These are phyloP conservation scores for Myopa testacea DNA, from an alignment of 2,888 invertebrate species.

Conservation along the genomic window DNA sequence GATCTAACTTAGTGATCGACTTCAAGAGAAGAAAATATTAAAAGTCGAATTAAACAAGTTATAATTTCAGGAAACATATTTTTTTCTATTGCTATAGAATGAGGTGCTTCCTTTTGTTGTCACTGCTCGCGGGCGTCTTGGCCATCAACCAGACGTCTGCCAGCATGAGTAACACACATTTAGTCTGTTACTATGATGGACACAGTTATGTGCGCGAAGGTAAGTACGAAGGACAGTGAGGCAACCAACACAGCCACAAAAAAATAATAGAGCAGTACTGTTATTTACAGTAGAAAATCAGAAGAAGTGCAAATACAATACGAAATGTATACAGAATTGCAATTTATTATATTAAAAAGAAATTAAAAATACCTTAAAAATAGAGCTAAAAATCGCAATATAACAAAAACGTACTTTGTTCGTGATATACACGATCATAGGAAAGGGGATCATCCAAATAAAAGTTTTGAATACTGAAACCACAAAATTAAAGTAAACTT, in stretches of 20 bases:
- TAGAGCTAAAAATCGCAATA: too few relatives aligned
- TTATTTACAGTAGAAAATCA: too few relatives aligned
- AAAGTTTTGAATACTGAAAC: too few relatives aligned
- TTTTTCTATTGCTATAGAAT: slow-evolving; percentile 48
- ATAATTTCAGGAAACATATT: slow-evolving; percentile 19
- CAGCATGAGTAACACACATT: slow-evolving; percentile 51
- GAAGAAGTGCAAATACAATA: too few relatives aligned
- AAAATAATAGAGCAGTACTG: too few relatives aligned
- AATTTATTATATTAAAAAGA: too few relatives aligned
- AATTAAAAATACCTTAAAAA: too few relatives aligned
- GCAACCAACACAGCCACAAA: background rate
- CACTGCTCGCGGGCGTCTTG: slow-evolving; percentile 55
- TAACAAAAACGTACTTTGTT: too few relatives aligned
- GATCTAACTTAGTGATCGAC: background rate
- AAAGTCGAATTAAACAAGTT: background rate
- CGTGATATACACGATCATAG: too few relatives aligned
- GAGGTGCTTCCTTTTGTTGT: slow-evolving; percentile 58
- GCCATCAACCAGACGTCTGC: slow-evolving; percentile 51
- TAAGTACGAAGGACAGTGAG: slow-evolving; percentile 50
- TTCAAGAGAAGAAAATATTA: slow-evolving; percentile 26
- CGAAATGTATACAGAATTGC: too few relatives aligned
- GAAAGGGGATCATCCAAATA: too few relatives aligned
- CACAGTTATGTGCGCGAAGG: slow-evolving; percentile 63
- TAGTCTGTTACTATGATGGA: slow-evolving; percentile 64
- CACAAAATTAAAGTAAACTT: too few relatives aligned